These are phyloP conservation scores for Sitta carolinensis DNA, from an alignment of 2,797 vertebrate genomes.

Conservation along the genomic window DNA sequence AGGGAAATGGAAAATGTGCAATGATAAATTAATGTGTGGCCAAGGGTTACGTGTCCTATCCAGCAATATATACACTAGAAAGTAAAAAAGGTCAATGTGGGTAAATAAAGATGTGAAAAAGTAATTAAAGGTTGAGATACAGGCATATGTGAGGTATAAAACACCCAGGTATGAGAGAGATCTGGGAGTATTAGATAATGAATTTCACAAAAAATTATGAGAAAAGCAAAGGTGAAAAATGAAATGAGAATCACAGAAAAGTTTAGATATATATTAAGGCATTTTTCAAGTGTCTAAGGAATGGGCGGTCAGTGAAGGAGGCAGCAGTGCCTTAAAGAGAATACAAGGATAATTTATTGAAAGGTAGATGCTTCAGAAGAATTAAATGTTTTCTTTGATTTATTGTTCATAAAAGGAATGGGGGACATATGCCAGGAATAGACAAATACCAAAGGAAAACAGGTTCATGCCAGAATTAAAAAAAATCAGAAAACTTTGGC, in stretches of 20 bases:
- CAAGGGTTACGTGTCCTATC: constrained; percentile 44
- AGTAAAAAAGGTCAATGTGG: constrained; percentile 39
- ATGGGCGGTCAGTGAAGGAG: constrained; percentile 19
- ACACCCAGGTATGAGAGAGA: background rate
- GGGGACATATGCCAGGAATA: constrained; percentile 3
- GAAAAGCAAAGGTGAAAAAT: constrained; percentile 57
- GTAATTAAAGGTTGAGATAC: constrained; percentile 45
- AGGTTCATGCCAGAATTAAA: background rate
- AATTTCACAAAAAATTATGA: constrained; percentile 53
- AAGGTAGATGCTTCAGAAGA: background rate
- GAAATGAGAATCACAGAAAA: constrained; percentile 48
- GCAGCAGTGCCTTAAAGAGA: background rate
- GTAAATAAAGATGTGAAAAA: constrained; percentile 61
- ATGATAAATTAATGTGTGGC: constrained; percentile 62
- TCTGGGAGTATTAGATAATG: constrained; percentile 18
- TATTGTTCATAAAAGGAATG: constrained; percentile 49
- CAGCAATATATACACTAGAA: constrained; percentile 36
- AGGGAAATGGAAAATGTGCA: constrained; percentile 62
- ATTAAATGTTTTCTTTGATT: constrained; percentile 62
- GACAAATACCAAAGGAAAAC: constrained; percentile 29
- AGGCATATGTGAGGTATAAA: constrained; percentile 31
- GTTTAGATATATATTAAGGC: constrained; percentile 53
- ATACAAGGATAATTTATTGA: constrained; percentile 48
- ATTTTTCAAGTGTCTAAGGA: constrained; percentile 52
- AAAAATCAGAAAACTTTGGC: constrained; percentile 4